Percentiles rank a stretch among this genome's conserved stretches.
phyloP scores from a whole-genome alignment of 2,113 vertebrate genomes.

The Rhinichthys klamathensis region DNA sequence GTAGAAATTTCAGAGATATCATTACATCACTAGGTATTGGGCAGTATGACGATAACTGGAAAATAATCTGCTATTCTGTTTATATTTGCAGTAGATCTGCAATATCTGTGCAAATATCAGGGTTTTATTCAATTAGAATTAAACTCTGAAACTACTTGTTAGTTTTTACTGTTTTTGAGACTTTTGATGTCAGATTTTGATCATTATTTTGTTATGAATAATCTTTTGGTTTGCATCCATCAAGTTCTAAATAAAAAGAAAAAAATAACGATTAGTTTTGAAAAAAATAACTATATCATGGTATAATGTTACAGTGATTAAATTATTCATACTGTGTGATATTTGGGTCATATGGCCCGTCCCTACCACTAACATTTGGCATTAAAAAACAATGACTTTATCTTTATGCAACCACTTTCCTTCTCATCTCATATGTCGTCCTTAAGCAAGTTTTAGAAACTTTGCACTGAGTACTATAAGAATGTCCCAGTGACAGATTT shows the following conservation, averaged over 20 bases:
- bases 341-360: not conserved
- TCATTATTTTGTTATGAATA: not conserved
- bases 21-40: not conserved
- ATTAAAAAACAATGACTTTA: not conserved
- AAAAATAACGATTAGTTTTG: not conserved
- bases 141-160: not conserved
- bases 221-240: not conserved
- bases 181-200: not conserved
- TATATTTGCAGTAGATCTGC: not conserved
- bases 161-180: not conserved
- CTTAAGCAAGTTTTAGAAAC: not conserved
- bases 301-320: no score
- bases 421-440: not conserved
- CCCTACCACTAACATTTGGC: not conserved
- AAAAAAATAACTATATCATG: not conserved
- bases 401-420: not conserved
- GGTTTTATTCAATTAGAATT: not conserved
- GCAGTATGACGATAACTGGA: not conserved
- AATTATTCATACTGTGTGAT: no score
- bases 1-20: not conserved
- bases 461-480: not conserved
- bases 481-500: not conserved
- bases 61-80: not conserved
- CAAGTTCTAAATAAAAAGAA: not conserved
- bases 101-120: not conserved